Conservation (phyloP, 2,888 invertebrate genomes). For the Cryptus armator region DNA sequence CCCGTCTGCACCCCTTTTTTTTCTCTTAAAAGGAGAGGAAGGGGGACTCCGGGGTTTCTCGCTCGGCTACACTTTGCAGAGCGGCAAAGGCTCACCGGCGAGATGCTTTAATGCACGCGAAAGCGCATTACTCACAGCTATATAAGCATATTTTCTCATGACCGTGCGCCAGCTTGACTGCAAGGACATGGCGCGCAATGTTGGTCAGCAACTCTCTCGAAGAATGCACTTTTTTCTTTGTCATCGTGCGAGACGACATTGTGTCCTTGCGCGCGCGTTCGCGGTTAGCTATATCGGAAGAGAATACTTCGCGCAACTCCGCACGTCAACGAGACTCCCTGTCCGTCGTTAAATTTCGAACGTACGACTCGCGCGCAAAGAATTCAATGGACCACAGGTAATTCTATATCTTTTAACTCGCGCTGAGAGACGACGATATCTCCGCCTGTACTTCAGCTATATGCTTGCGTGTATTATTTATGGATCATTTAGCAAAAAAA, state of each 20-base stretch:
- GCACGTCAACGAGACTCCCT: constrained; percentile 12
- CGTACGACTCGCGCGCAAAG: constrained; percentile 44
- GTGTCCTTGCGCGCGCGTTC: background rate
- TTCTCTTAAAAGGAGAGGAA: background rate
- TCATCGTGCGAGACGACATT: constrained; percentile 1
- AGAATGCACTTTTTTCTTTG: constrained; percentile 15
- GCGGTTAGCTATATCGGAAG: constrained; percentile 10
- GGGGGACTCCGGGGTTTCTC: constrained; percentile 8
- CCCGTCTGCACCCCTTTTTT: constrained; percentile 39
- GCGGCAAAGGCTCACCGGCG: constrained; percentile 42
- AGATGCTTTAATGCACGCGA: constrained; percentile 58
- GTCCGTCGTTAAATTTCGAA: constrained; percentile 43
- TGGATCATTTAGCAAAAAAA: background rate
- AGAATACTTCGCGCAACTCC: constrained; percentile 5
- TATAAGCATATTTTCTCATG: constrained; percentile 50
- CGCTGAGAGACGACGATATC: background rate
- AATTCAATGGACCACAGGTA: constrained; percentile 35
- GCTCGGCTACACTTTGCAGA: constrained; percentile 37
- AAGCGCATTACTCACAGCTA: constrained; percentile 54
- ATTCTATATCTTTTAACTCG: constrained; percentile 22
- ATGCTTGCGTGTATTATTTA: background rate
- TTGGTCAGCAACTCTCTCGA: background rate
- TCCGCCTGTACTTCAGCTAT: background rate
- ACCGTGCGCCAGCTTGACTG: background rate
- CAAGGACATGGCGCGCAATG: background rate